Evolutionary conservation across 2,888 invertebrate genomes (phyloP).

Genomic region (Psylliodes chrysocephalus): DNA sequence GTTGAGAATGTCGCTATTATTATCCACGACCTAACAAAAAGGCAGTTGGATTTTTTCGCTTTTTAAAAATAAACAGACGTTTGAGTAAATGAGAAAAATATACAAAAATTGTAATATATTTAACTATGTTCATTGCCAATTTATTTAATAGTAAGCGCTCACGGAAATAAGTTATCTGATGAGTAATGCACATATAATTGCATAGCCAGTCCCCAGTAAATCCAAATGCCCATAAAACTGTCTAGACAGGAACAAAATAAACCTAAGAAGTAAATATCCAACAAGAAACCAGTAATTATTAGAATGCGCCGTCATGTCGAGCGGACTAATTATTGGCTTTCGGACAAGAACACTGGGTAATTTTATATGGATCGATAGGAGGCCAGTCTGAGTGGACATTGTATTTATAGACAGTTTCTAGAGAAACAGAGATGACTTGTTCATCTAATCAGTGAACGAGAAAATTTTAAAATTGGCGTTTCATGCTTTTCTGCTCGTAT

Average conservation of each 20-base stretch:
- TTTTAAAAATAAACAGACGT: too few relatives aligned
- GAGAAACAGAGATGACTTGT: neutral
- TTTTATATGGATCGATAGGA: constrained; percentile 1
- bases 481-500: too few relatives aligned
- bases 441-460: neutral
- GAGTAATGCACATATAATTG: constrained; percentile 6
- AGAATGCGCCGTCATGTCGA: constrained; percentile 9
- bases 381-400: neutral
- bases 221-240: constrained; percentile 10
- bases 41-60: too few relatives aligned
- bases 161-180: constrained; percentile 3
- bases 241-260: constrained; percentile 14
- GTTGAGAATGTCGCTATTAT: too few relatives aligned
- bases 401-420: neutral
- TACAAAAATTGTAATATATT: too few relatives aligned
- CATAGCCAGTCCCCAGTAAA: constrained; percentile 8
- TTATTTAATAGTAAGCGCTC: neutral
- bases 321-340: constrained; percentile 8
- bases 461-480: neutral
- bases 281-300: constrained; percentile 12
- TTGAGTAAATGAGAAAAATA: too few relatives aligned
- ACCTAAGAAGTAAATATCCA: neutral
- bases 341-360: constrained; percentile 7
- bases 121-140: neutral
- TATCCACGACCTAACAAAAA: too few relatives aligned